Conservation (phyloP, 1,140 invertebrate species). For the Drosophila lini region DNA sequence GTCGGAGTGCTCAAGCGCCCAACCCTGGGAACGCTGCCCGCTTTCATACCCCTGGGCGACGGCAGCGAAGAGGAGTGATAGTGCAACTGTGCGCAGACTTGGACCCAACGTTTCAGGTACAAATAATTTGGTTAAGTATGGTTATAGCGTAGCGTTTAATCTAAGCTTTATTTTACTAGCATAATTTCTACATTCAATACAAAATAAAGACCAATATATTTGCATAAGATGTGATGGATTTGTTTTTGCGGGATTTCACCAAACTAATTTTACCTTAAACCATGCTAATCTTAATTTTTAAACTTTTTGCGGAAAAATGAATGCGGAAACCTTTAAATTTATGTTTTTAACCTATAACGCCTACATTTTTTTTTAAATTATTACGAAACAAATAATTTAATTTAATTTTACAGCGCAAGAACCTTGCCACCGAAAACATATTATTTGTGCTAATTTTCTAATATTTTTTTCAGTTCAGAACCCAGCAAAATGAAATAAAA, state of each 20-base stretch:
- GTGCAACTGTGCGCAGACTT: constrained; percentile 17
- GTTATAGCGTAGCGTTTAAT: constrained; percentile 41
- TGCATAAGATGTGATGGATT: not conserved
- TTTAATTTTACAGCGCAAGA: no score
- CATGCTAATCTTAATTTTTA: not conserved
- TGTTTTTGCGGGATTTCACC: not conserved
- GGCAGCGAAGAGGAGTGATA: constrained; percentile 54
- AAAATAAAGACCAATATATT: constrained; percentile 56
- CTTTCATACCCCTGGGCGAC: constrained; percentile 81
- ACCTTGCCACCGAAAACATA: no score
- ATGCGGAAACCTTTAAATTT: no score
- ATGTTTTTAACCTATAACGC: no score
- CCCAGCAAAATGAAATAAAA: no score
- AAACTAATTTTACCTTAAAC: not conserved
- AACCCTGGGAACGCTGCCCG: constrained; percentile 76
- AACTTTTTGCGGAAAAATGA: no score
- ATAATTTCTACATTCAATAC: constrained; percentile 36
- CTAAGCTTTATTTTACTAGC: constrained; percentile 46
- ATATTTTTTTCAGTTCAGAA: no score
- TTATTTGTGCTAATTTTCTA: no score
- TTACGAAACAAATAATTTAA: no score
- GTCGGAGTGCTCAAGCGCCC: constrained; percentile 42
- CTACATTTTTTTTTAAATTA: no score
- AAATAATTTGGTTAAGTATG: constrained; percentile 59
- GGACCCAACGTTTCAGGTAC: constrained; percentile 76